These are phyloP conservation scores for Drosophila kohkoa DNA, from an alignment of 1,140 invertebrate species.

Conservation along the genomic window DNA sequence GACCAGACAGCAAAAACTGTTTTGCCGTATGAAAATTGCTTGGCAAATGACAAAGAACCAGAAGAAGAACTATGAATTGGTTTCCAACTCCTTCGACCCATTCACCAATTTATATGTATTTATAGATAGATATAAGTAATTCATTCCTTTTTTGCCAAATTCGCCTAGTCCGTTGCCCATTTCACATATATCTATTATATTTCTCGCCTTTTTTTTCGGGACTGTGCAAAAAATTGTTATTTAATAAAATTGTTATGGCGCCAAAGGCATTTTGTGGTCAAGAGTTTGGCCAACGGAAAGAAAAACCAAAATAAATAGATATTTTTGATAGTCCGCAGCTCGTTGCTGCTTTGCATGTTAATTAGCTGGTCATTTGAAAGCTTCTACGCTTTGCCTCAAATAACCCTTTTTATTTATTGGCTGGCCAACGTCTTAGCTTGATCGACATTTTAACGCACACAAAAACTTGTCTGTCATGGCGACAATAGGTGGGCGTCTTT, in stretches of 20 bases:
- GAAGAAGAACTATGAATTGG: conserved; percentile 8
- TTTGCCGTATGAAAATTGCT: conserved; percentile 36
- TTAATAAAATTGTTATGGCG: conserved; percentile 50
- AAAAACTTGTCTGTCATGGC: conserved; percentile 38
- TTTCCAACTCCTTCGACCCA: not conserved
- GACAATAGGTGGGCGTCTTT: conserved; percentile 17
- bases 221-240: conserved; percentile 37
- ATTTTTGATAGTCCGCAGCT: conserved; percentile 10
- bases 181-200: conserved; percentile 19
- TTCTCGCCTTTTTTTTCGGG: conserved; percentile 13
- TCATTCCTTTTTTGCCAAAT: conserved; percentile 2
- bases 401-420: conserved; percentile 60
- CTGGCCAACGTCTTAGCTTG: conserved; percentile 60
- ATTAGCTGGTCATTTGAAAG: conserved; percentile 53
- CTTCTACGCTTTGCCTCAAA: conserved; percentile 11
- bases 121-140: conserved; percentile 26
- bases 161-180: conserved; percentile 11
- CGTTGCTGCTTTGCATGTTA: conserved; percentile 62
- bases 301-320: not conserved
- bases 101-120: conserved; percentile 7
- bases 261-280: conserved; percentile 31
- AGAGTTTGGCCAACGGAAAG: not conserved
- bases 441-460: conserved; percentile 57
- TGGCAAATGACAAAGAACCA: conserved; percentile 40
- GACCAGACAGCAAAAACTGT: conserved; percentile 47